phyloP scores from a whole-genome alignment of 2,888 invertebrate genomes.

The Pristionchus fissidentatus region DNA sequence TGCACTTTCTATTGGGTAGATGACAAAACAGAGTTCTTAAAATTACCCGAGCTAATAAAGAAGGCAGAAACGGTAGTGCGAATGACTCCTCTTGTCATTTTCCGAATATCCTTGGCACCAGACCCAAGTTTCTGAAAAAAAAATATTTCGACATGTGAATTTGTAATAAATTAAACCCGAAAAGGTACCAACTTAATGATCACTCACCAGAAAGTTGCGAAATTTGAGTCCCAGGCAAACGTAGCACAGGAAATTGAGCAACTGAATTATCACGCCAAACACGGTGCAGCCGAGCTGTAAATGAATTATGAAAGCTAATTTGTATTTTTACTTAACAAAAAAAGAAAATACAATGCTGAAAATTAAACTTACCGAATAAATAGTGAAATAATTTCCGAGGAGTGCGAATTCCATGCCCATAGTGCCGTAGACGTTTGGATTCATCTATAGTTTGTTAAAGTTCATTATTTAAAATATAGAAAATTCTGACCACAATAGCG shows the following conservation, averaged over 20 bases:
- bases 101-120: not conserved
- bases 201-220: conserved; percentile 1
- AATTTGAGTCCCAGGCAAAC: not conserved
- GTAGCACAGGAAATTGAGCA: conserved; percentile 9
- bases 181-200: too few species aligned
- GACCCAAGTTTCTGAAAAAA: not conserved
- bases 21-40: not conserved
- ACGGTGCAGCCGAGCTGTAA: not conserved
- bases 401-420: not conserved
- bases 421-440: not conserved
- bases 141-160: too few species aligned
- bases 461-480: not conserved
- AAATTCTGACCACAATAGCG: not conserved
- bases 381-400: not conserved
- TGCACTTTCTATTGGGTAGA: not conserved
- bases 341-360: not conserved
- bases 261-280: not conserved
- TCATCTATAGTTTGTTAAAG: not conserved
- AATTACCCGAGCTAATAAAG: not conserved
- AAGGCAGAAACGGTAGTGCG: not conserved
- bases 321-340: not conserved
- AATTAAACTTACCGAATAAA: not conserved
- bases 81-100: not conserved
- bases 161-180: not conserved
- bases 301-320: not conserved